Conservation (phyloP, 2,113 vertebrate species). For the Sinocyclocheilus anshuiensis region DNA sequence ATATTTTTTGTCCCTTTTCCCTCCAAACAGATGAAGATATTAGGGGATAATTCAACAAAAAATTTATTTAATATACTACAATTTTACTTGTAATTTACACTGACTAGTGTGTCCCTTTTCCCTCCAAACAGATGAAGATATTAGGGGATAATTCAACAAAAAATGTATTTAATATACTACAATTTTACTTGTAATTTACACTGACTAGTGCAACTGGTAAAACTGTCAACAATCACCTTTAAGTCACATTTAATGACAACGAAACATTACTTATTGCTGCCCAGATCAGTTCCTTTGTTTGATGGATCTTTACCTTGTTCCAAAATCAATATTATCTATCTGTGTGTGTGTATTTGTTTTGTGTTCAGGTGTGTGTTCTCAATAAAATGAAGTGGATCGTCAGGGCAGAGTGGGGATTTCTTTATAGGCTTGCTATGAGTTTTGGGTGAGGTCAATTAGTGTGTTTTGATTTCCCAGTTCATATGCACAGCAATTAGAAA, state of each 20-base stretch:
- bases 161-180: too few relatives aligned
- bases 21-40: background rate
- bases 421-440: background rate
- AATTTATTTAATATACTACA: too few relatives aligned
- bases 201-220: too few relatives aligned
- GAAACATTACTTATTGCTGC: background rate
- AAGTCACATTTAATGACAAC: background rate
- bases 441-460: background rate
- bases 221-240: background rate
- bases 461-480: background rate
- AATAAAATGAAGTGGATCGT: background rate
- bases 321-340: background rate
- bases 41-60: too few relatives aligned
- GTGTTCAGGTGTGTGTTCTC: slow-evolving; percentile 9
- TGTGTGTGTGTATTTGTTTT: slow-evolving; percentile 13
- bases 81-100: too few relatives aligned
- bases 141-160: too few relatives aligned
- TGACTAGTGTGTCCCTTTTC: background rate
- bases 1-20: background rate
- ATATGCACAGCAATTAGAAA: slow-evolving; percentile 1
- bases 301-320: background rate
- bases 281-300: background rate
- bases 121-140: background rate
- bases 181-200: too few relatives aligned
- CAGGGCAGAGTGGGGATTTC: background rate